A percentile compares a stretch with the other conserved stretches of the same genome.
Evolutionary conservation across 2,113 vertebrate species (phyloP).

Genomic region (Grantiella picta): DNA sequence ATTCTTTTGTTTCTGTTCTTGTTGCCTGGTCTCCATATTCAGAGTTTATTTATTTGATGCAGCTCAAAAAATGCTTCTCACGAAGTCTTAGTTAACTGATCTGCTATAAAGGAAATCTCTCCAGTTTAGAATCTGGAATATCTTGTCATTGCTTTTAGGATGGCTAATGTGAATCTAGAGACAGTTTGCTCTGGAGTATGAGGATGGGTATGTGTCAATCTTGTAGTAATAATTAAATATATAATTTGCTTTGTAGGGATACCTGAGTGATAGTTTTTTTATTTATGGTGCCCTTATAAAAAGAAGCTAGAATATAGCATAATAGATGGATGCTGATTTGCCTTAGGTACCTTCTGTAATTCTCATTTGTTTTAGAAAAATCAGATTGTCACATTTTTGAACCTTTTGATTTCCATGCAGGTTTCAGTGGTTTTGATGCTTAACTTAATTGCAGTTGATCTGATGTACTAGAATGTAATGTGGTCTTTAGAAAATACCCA

Average conservation of each 20-base stretch:
- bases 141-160: background rate
- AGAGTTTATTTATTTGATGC: background rate
- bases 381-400: background rate
- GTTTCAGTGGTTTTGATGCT: background rate
- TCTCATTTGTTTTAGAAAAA: background rate
- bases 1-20: background rate
- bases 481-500: background rate
- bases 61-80: background rate
- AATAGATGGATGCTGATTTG: background rate
- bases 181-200: background rate
- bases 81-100: background rate
- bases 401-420: background rate
- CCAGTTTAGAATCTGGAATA: background rate
- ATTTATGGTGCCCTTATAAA: background rate
- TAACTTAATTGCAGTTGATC: background rate
- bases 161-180: background rate
- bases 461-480: background rate
- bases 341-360: background rate
- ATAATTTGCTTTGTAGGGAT: background rate
- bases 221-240: background rate
- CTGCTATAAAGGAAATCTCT: background rate
- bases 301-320: background rate
- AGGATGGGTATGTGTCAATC: background rate
- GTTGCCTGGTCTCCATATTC: background rate
- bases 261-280: background rate